Conservation (phyloP, 2,797 vertebrate genomes). For the Notolepis coatsorum region DNA sequence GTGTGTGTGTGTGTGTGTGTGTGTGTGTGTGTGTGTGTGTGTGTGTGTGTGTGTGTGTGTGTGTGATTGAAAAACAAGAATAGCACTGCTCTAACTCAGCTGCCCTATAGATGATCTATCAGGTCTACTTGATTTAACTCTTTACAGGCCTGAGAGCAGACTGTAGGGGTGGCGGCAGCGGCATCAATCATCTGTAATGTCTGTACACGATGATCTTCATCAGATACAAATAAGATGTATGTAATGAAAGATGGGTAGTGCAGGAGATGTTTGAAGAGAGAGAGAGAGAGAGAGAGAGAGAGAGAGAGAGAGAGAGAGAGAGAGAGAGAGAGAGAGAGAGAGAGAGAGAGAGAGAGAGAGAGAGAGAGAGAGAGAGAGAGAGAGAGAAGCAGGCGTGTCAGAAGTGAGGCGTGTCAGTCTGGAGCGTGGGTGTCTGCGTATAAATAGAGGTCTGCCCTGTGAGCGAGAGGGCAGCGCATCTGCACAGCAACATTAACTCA, state of each 20-base stretch:
- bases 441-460: slow-evolving; percentile 51
- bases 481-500: slow-evolving; percentile 36
- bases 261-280: slow-evolving; percentile 13
- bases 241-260: too few species aligned
- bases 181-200: too few species aligned
- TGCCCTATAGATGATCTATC: too few species aligned
- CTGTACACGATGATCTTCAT: too few species aligned
- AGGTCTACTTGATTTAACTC: too few species aligned
- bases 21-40: too few species aligned
- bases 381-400: slow-evolving; percentile 40
- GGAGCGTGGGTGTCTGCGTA: slow-evolving; percentile 36
- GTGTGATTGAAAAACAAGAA: too few species aligned
- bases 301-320: slow-evolving; percentile 15
- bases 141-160: too few species aligned
- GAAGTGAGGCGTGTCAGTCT: slow-evolving; percentile 26
- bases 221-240: not conserved
- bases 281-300: not conserved
- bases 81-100: too few species aligned
- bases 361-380: slow-evolving; percentile 7
- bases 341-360: slow-evolving; percentile 1
- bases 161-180: too few species aligned
- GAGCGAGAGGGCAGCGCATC: slow-evolving; percentile 37
- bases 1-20: too few species aligned
- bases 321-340: slow-evolving; percentile 14
- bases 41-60: too few species aligned